Conservation (phyloP, 2,797 vertebrate genomes). For the Oreochromis mossambicus region DNA sequence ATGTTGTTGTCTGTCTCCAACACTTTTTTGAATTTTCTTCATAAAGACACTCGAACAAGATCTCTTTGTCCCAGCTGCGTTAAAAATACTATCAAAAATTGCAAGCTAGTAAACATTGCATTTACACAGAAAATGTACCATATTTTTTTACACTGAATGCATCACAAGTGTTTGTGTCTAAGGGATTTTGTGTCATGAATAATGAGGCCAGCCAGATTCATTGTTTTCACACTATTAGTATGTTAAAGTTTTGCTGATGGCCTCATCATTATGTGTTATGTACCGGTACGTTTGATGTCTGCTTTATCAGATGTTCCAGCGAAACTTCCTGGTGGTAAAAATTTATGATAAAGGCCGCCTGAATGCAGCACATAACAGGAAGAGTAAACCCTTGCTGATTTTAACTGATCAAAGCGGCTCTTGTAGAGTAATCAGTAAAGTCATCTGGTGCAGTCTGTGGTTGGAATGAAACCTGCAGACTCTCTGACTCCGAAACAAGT, state of each 20-base stretch:
- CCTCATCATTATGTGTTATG: neutral
- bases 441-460: neutral
- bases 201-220: neutral
- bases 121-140: neutral
- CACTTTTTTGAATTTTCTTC: neutral
- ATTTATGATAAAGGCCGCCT: neutral
- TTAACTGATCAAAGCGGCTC: neutral
- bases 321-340: neutral
- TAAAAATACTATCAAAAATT: neutral
- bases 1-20: neutral
- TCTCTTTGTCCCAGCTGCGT: neutral
- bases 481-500: neutral
- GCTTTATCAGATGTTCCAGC: neutral
- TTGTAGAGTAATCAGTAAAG: neutral
- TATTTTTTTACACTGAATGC: neutral
- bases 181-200: neutral
- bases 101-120: neutral
- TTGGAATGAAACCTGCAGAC: conserved; percentile 9
- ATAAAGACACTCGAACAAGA: neutral
- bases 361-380: neutral
- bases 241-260: neutral
- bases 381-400: neutral
- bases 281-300: neutral
- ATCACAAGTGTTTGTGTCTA: no score
- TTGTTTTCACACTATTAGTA: neutral